Percentiles rank a stretch among this genome's conserved stretches.
Evolutionary conservation across 2,113 vertebrate species (phyloP).

Genomic region (Uria aalge): DNA sequence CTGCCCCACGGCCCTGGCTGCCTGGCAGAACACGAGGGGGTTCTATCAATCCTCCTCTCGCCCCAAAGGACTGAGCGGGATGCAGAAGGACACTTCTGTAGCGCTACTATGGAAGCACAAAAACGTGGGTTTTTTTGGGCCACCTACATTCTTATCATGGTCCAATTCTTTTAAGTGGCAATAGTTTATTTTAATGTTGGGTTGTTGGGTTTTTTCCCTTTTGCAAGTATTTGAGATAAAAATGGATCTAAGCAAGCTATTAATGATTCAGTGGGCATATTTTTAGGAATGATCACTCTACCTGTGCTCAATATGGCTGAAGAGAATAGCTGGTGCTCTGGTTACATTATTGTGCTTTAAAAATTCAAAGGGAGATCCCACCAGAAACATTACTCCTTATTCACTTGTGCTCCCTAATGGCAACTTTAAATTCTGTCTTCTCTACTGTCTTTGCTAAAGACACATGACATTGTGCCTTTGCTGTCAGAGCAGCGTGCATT

Average conservation of each 20-base stretch:
- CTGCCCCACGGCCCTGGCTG: not conserved
- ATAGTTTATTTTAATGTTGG: not conserved
- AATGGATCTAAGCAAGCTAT: not conserved
- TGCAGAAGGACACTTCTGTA: not conserved
- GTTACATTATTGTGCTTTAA: not conserved
- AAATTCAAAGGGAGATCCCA: not conserved
- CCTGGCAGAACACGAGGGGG: not conserved
- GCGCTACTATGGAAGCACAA: rapidly evolving
- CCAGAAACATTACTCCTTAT: conserved; percentile 12
- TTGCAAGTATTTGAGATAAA: not conserved
- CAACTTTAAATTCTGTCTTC: conserved; percentile 38
- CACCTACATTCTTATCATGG: not conserved
- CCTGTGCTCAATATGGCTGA: not conserved
- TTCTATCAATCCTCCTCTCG: not conserved
- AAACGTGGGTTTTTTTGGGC: not conserved
- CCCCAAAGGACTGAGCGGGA: not conserved
- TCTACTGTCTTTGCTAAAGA: conserved; percentile 39
- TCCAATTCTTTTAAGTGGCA: not conserved
- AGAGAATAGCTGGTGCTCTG: not conserved
- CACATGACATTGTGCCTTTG: not conserved
- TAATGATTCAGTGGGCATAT: not conserved
- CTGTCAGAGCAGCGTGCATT: not conserved
- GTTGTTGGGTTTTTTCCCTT: not conserved
- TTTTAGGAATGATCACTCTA: not conserved
- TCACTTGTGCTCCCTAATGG: conserved; percentile 55